Conservation (phyloP, 2,113 vertebrate species). For the Ginglymostoma cirratum region DNA sequence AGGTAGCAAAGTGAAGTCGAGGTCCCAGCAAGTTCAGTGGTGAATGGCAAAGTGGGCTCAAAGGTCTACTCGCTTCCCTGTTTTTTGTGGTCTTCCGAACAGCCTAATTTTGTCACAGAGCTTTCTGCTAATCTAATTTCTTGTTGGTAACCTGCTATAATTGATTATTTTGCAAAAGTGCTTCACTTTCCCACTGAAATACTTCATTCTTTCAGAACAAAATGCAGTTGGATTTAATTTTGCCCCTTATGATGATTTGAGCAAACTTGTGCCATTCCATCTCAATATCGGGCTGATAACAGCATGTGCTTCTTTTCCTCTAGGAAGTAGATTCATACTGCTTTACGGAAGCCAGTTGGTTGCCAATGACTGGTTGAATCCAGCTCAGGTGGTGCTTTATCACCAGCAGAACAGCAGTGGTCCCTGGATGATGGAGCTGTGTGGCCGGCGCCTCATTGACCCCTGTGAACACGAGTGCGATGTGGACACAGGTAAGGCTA, state of each 20-base stretch:
- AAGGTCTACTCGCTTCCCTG: too few relatives aligned
- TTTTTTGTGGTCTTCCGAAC: background rate
- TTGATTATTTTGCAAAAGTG: background rate
- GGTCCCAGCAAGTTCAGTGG: too few relatives aligned
- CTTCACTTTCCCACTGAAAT: background rate
- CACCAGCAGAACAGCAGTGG: slow-evolving; percentile 97
- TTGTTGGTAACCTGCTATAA: background rate
- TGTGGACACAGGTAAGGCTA: slow-evolving; percentile 74
- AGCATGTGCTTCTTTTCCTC: background rate
- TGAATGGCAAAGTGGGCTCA: too few relatives aligned
- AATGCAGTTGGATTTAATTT: background rate
- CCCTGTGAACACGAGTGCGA: slow-evolving; percentile 96
- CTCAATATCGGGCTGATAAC: background rate
- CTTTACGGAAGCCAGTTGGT: slow-evolving; percentile 92
- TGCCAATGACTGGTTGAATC: slow-evolving; percentile 94
- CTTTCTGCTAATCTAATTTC: background rate
- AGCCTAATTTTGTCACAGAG: background rate
- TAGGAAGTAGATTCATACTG: slow-evolving; percentile 91
- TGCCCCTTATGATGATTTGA: background rate
- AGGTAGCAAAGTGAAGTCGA: too few relatives aligned
- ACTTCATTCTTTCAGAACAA: background rate
- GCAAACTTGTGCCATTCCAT: background rate
- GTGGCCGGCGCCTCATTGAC: slow-evolving; percentile 83
- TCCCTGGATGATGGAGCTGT: slow-evolving; percentile 87
- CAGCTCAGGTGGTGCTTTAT: slow-evolving; percentile 87